Percentiles rank a stretch among this genome's conserved stretches.
Evolutionary conservation across 2,113 vertebrate genomes (phyloP).

Genomic region (Indri indri): DNA sequence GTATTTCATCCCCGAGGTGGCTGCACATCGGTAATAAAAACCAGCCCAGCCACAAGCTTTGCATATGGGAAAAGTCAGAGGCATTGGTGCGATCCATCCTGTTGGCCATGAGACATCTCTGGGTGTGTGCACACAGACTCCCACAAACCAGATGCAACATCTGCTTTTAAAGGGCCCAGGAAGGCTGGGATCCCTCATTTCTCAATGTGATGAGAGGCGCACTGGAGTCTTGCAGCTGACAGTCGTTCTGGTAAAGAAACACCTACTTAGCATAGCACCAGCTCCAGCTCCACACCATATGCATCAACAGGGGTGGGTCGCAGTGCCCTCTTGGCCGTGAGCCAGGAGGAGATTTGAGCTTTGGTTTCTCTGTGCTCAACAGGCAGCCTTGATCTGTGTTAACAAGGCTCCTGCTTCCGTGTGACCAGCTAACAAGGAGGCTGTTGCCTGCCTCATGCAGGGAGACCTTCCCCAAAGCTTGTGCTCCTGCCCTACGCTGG

Average conservation of each 20-base stretch:
- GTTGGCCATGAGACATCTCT: not conserved
- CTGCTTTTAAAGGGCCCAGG: not conserved
- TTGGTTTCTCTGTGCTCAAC: conserved; percentile 64
- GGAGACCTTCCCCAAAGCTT: conserved; percentile 25
- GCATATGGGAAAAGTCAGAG: not conserved
- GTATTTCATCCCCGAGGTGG: conserved; percentile 18
- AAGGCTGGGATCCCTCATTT: not conserved
- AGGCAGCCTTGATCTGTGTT: conserved; percentile 49
- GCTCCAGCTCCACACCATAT: conserved; percentile 65
- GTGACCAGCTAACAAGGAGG: conserved; percentile 49
- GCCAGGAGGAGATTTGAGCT: conserved; percentile 63
- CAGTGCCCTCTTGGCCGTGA: conserved; percentile 63
- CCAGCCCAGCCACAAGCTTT: conserved; percentile 22
- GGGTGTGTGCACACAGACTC: not conserved
- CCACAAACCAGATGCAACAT: conserved; percentile 16
- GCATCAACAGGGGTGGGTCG: conserved; percentile 61
- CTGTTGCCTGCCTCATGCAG: not conserved
- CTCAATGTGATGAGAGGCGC: conserved; percentile 35
- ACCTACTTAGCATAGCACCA: conserved; percentile 69
- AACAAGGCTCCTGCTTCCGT: conserved; percentile 31
- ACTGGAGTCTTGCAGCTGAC: conserved; percentile 53
- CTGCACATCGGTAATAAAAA: conserved; percentile 12
- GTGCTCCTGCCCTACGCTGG: not conserved
- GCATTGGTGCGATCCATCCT: not conserved
- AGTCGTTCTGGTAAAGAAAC: conserved; percentile 63